A percentile compares a stretch with the other conserved stretches of the same genome.
phyloP scores from a whole-genome alignment of 53 echinoderm and acorn worm species.

The Holothuria leucospilota region DNA sequence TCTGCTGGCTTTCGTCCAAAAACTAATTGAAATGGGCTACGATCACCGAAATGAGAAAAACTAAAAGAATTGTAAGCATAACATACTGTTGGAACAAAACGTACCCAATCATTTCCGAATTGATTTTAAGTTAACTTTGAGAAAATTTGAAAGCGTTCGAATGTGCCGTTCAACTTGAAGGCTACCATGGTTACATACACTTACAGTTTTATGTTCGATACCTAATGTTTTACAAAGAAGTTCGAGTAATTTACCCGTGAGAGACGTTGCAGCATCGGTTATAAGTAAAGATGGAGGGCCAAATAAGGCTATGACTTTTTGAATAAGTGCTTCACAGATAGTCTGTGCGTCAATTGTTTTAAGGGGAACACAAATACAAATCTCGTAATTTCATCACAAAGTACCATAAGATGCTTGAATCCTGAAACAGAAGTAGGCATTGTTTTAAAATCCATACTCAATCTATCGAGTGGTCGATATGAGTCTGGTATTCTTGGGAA shows the following conservation, averaged over 20 bases:
- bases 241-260: constrained; percentile 40
- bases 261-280: constrained; percentile 32
- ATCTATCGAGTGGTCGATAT: constrained; percentile 11
- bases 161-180: constrained; percentile 62
- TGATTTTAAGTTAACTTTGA: constrained; percentile 49
- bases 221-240: constrained; percentile 49
- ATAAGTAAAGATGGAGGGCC: constrained; percentile 53
- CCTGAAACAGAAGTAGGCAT: constrained; percentile 34
- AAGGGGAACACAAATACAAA: constrained; percentile 38
- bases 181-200: not conserved
- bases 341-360: too few relatives aligned
- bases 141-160: constrained; percentile 47
- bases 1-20: constrained; percentile 41
- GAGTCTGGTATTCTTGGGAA: constrained; percentile 11
- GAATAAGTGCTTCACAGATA: not conserved
- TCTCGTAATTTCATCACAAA: constrained; percentile 51
- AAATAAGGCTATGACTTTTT: constrained; percentile 27
- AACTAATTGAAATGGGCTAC: constrained; percentile 32
- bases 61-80: constrained; percentile 37
- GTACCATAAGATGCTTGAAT: constrained; percentile 23
- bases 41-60: constrained; percentile 39
- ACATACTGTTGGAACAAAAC: not conserved
- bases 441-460: constrained; percentile 33
- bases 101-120: constrained; percentile 45
- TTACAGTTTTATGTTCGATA: constrained; percentile 52